Conservation (phyloP, 2,888 invertebrate genomes). For the Cephonodes hylas region DNA sequence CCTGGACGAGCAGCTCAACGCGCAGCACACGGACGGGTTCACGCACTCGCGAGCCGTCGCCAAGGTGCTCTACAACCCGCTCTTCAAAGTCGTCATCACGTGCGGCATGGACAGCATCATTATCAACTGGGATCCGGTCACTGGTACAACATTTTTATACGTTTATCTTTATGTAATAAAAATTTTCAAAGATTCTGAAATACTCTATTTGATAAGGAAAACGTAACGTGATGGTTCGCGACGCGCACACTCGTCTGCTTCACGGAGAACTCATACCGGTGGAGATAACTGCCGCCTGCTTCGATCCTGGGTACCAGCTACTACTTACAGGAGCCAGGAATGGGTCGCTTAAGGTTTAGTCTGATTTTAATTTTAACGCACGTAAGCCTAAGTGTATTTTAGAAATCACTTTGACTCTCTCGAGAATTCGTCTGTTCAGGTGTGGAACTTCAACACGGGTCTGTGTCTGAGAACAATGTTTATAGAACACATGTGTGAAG, state of each 20-base stretch:
- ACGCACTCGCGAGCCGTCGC: slow-evolving; percentile 86
- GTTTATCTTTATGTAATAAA: background rate
- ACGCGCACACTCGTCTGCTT: slow-evolving; percentile 85
- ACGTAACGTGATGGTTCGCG: slow-evolving; percentile 84
- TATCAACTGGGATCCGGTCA: slow-evolving; percentile 90
- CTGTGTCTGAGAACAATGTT: slow-evolving; percentile 85
- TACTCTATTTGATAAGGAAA: slow-evolving; percentile 70
- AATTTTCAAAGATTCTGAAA: background rate
- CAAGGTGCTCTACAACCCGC: slow-evolving; percentile 87
- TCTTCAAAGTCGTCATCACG: slow-evolving; percentile 88
- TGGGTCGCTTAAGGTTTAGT: slow-evolving; percentile 85
- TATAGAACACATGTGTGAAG: slow-evolving; percentile 82
- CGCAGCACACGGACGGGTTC: slow-evolving; percentile 86
- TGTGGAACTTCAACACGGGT: slow-evolving; percentile 93
- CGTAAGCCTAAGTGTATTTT: background rate
- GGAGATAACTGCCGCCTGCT: slow-evolving; percentile 89
- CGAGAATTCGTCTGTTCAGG: slow-evolving; percentile 43
- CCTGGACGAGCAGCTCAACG: slow-evolving; percentile 84
- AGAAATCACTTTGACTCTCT: no score
- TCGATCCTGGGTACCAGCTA: slow-evolving; percentile 87
- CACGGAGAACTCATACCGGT: slow-evolving; percentile 85
- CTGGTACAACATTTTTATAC: slow-evolving; percentile 54
- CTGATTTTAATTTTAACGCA: background rate
- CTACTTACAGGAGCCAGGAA: slow-evolving; percentile 89
- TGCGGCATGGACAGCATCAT: slow-evolving; percentile 90